These are phyloP conservation scores for Rhipidura dahli DNA, from an alignment of 2,113 vertebrate genomes.

Conservation along the genomic window DNA sequence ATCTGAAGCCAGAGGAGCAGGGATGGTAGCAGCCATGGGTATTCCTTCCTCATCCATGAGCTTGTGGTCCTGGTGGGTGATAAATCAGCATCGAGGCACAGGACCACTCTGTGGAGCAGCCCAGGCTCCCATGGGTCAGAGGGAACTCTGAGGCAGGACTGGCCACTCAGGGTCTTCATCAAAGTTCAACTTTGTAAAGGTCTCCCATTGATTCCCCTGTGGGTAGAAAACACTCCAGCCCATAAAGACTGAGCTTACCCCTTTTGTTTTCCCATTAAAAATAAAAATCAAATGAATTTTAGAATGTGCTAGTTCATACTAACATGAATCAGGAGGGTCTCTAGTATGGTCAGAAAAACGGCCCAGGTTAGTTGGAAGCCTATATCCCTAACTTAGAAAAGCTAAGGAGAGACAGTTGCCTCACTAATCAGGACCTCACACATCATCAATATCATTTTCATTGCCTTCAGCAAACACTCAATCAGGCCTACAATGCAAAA, in stretches of 20 bases:
- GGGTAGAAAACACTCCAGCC: neutral
- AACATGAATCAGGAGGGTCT: neutral
- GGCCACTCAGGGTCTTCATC: neutral
- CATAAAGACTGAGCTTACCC: neutral
- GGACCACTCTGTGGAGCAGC: neutral
- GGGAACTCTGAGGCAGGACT: neutral
- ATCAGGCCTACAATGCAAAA: neutral
- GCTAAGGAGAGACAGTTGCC: neutral
- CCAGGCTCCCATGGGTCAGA: accelerated
- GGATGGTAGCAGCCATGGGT: neutral
- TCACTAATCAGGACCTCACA: neutral
- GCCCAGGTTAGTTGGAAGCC: neutral
- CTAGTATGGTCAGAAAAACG: neutral
- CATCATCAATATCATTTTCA: neutral
- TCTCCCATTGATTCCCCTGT: neutral
- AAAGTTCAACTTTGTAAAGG: neutral
- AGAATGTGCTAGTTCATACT: neutral
- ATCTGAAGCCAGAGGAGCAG: neutral
- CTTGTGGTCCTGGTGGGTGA: neutral
- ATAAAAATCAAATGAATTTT: neutral
- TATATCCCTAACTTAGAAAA: neutral
- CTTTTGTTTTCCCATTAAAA: neutral
- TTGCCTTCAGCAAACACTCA: neutral
- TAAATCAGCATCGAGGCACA: accelerated
- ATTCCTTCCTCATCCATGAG: neutral